A percentile compares a stretch with the other conserved stretches of the same genome.
Evolutionary conservation across 2,797 vertebrate species (phyloP).

Genomic region (Gobio occitaniae): DNA sequence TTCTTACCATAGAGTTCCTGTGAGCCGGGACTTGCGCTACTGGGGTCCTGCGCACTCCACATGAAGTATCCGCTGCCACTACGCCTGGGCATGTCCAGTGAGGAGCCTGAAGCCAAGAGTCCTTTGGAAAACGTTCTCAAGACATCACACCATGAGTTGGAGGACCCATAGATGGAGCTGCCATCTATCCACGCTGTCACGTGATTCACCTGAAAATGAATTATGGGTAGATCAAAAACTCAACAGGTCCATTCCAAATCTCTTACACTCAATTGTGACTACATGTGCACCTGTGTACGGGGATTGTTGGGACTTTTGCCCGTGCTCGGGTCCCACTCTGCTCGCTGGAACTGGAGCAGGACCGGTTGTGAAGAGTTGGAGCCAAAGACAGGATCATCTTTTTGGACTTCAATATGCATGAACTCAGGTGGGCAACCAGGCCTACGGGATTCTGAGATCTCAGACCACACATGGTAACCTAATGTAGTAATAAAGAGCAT

Average conservation of each 20-base stretch:
- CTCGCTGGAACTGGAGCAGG: constrained; percentile 88
- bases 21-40: constrained; percentile 76
- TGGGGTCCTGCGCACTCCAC: constrained; percentile 89
- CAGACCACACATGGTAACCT: constrained; percentile 90
- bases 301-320: constrained; percentile 93
- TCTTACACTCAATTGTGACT: not conserved
- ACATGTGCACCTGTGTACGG: constrained; percentile 82
- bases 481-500: constrained; percentile 1
- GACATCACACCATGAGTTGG: constrained; percentile 89
- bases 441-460: constrained; percentile 81
- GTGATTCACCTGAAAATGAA: constrained; percentile 80
- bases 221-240: not conserved
- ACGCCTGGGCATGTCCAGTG: constrained; percentile 75
- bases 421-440: constrained; percentile 93
- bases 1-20: constrained; percentile 84
- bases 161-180: constrained; percentile 94
- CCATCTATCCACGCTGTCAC: constrained; percentile 95
- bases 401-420: constrained; percentile 86
- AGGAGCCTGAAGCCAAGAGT: constrained; percentile 74
- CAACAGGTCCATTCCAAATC: not conserved
- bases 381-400: constrained; percentile 86
- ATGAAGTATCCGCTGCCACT: constrained; percentile 73
- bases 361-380: constrained; percentile 74
- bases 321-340: constrained; percentile 83
- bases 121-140: constrained; percentile 87